Evolutionary conservation across 2,113 vertebrate genomes (phyloP), one percentile per base, ranked within the genome.

Genomic region (Malurus alboscapulatus): DNA sequence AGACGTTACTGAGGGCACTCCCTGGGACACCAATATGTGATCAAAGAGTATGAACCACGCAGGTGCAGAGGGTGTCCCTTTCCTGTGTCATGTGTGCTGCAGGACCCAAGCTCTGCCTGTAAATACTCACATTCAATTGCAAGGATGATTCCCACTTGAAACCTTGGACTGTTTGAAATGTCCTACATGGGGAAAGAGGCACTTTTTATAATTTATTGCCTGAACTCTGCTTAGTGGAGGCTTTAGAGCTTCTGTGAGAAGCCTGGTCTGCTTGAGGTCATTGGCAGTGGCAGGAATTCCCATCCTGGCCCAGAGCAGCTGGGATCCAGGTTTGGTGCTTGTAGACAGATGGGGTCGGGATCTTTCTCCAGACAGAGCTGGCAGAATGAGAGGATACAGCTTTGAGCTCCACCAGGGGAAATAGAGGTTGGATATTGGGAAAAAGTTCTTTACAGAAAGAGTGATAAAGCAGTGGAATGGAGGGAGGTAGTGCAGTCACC

Each of bases 251-350:
- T 30, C 75, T 83, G 27, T 61, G 45, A 68, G 80, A 45, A 88
- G 17, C 36, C 5, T 55, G 36, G 10, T 38, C 15, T 57, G 1
- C 0, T 0, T 42, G 71, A 24, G 29, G 54, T 10, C 24, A 29
- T 61, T 75, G 42, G 66, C 80, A 68, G 30, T 8, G 53, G 14
- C 85, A 79, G 71, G 87, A 62, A 50, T 62, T 58, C 58, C 66
- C 26, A 14, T 18, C 21, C 3, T 59, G 38, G 36, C 58, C 65
- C 50, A 17, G 63, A 51, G 11, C 0, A 42, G 48, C 53, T 87
- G 73, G 53, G 40, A 65, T 50, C 20, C 14, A 45, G 18, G 45
- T 45, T 47, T 47, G 38, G 38, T 38, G 38, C 38, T 38, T 38
- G 38, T 38, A 38, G 38, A 38, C 38, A 38, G 38, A 10, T 38